Base-by-base conservation (phyloP, 1,140 invertebrate genomes). In the Triops longicaudatus region DNA sequence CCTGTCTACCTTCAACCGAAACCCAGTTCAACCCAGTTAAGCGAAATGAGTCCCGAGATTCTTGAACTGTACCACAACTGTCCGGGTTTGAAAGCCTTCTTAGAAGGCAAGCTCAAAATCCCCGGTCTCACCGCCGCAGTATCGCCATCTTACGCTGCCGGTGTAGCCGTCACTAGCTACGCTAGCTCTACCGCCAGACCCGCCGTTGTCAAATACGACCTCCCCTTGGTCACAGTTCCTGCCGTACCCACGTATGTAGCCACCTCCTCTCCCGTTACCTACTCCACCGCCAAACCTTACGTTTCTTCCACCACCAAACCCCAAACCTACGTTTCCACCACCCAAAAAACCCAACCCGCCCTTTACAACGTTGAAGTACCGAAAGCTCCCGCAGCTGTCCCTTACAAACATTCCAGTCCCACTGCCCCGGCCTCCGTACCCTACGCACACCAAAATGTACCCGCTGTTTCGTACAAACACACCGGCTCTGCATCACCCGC, bases 401-500 rank as follows among this genome's bases (percentile, higher is more conserved):
- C 50, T 22, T 63, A 63, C 22, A 9, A 63, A 63, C 50, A 63
- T 4, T 63, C 50, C n/a, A 63, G 50, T 14, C 50, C 50, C 5
- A 17, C 50, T 6, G 50, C 50, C 50, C 22, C 50, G 14, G 17
- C 14, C 22, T 5, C 17, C 6, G 50, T 63, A 63, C 50, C 50
- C 17, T 63, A 63, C n/a, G 50, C 3, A 63, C 50, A 63, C 73
- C 72, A 63, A 77, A 43, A 42, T 77, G 76, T 10, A 42, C 63
- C 72, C 73, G 79, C 78, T 37, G 78, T 76, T 26, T 43, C 77
- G 6, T 72, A 44, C 72, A 71, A 74, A 26, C 76, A 37, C 44
- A 73, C 77, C 37, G 77, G 77, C 43, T 43, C 41, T 72, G 79
- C 79, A 27, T 76, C 75, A 11, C 73, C 73, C 7, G 27, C 73